Evolutionary conservation across 2,888 invertebrate species (phyloP), one percentile per base, ranked within the genome.

Genomic region (Mesorhabditis belari): DNA sequence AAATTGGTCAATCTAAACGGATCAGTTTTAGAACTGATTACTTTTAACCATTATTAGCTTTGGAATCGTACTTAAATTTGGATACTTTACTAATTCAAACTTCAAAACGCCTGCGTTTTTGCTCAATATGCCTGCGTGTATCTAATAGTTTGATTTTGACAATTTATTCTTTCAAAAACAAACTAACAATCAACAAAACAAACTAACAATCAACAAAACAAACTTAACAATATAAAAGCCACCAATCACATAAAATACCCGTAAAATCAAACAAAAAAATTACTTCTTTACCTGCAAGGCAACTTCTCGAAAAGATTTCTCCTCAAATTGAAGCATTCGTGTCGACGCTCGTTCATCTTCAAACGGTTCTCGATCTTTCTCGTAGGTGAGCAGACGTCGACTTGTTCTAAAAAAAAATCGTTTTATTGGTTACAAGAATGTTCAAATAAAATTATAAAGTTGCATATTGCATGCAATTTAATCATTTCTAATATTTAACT

Each of bases 321-420:
- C 44, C 12, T 35, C 44, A 35, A 35, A 35, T 35, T 35, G 44
- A 9, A n/a, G 44, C 12, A n/a, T n/a, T 17, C 12, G n/a, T 9
- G 44, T 35, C 12, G 44, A 17, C 44, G 44, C 44, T 35, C n/a
- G 12, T 35, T 35, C 44, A n/a, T 2, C 44, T 1, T 9, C 1
- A n/a, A 35, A n/a, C 4, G 71, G 67, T 26, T 69, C 64, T 5
- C 68, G 60, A 2, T 55, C 21, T 55, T 77, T 77, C 50, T 64
- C 58, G 58, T 76, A 79, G 1, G 73, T 70, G 28, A 77, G 59
- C 19, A 77, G 63, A 1, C 77, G 66, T 9, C 44, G 44, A n/a
- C 44, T 35, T 35, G 44, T 35, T 25, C 77, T 76, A 50, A 56
- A 75, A 62, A 9, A 60, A 2, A 17, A 27, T n/a, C 12, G 17